A percentile compares a stretch with the other conserved stretches of the same genome.
Conservation (phyloP, 1,140 invertebrate genomes). For the Galendromus occidentalis region DNA sequence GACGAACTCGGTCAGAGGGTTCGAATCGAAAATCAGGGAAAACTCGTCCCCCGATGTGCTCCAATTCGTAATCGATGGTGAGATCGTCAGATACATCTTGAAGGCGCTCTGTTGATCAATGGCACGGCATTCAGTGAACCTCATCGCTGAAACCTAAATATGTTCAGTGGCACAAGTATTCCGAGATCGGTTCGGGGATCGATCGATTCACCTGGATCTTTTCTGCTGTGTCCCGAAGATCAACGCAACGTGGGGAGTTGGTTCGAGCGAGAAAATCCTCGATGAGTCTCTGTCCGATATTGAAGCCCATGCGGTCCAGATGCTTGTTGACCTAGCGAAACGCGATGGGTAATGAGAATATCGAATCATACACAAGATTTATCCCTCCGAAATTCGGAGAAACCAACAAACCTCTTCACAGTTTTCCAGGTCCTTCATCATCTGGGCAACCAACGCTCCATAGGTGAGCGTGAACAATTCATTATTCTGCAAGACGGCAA, state of each 20-base stretch:
- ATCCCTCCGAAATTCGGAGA: slow-evolving; percentile 25
- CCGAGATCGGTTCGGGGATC: neutral
- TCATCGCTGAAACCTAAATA: neutral
- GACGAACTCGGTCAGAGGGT: slow-evolving; percentile 94
- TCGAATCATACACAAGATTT: slow-evolving; percentile 19
- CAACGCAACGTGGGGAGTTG: slow-evolving; percentile 66
- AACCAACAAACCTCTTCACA: slow-evolving; percentile 46
- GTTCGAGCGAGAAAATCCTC: slow-evolving; percentile 93
- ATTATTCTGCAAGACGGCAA: slow-evolving; percentile 53
- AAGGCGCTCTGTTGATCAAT: slow-evolving; percentile 39
- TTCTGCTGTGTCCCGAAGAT: slow-evolving; percentile 90
- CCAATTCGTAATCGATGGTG: slow-evolving; percentile 78
- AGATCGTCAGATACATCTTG: slow-evolving; percentile 76
- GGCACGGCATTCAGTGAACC: neutral
- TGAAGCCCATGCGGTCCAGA: slow-evolving; percentile 81
- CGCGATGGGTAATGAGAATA: slow-evolving; percentile 11
- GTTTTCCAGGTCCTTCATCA: slow-evolving; percentile 92
- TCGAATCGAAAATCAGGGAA: slow-evolving; percentile 78
- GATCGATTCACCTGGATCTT: slow-evolving; percentile 52
- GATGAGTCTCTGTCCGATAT: slow-evolving; percentile 89
- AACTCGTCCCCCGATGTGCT: slow-evolving; percentile 85
- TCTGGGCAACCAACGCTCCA: slow-evolving; percentile 84
- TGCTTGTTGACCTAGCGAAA: slow-evolving; percentile 61
- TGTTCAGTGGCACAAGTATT: neutral
- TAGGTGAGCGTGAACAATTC: slow-evolving; percentile 94